Base-by-base conservation (phyloP, 2,888 invertebrate species). In the Eucera pruinosa region DNA sequence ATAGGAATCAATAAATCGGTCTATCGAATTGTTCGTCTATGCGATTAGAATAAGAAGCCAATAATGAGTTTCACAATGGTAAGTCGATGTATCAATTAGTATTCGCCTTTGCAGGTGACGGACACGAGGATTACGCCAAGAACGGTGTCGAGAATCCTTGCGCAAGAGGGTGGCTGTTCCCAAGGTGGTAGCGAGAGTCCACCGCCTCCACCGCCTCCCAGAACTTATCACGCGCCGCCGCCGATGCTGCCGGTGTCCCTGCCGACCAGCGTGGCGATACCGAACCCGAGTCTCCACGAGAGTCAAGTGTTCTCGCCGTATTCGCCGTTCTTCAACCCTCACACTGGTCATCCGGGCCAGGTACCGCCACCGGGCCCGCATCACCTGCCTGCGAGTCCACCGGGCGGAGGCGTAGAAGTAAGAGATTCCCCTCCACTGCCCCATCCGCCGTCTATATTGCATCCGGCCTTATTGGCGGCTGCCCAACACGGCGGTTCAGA, bases 241-340 rank as follows among this genome's bases (percentile, higher is more conserved):
- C 96, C 97, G 71, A 97, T 97, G 94, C 95, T 98, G 93, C 96
- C 96, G 85, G 96, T 96, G 84, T 97, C 97, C 89, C 94, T 98
- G 92, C 98, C 98, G 85, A 98, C 98, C 76, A 97, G 98, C 80
- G 98, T 98, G 91, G 98, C 98, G 92, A 98, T 98, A 92, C 97
- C 98, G 76, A 98, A 98, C 93, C 98, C 98, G 73, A 97, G 97
- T 91, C 95, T 98, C 88, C 98, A 98, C 94, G 97, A 97, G 94
- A 97, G 97, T 92, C 97, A 97, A 93, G 97, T 97, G 91, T 97
- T 97, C 93, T 97, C 97, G 86, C 97, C 97, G 86, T 97, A 97
- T 93, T 97, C 97, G 90, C 97, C 97, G 86, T 97, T 97, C 94
- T 97, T 97, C 93, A 96, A 96, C 85, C 90, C 89, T 75, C 91